Percentiles rank a stretch among this genome's conserved stretches.
These are phyloP conservation scores for Pelobates fuscus DNA, from an alignment of 2,113 vertebrate genomes.

Conservation along the genomic window DNA sequence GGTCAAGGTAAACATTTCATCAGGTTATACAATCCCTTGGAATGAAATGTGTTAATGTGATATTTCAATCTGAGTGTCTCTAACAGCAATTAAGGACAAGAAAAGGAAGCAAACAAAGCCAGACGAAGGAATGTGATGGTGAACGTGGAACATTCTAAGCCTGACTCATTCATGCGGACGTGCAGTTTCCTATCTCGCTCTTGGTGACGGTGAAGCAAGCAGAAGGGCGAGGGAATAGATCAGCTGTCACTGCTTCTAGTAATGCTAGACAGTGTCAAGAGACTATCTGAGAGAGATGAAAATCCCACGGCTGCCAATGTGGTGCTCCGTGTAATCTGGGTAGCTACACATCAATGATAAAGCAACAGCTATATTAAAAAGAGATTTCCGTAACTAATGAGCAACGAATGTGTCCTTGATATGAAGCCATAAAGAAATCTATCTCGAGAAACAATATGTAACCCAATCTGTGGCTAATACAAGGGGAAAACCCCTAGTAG, in stretches of 20 bases:
- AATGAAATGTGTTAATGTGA: neutral
- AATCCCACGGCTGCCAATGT: neutral
- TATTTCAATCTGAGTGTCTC: neutral
- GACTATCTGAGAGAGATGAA: neutral
- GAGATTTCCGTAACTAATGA: neutral
- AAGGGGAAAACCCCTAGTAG: neutral
- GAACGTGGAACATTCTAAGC: neutral
- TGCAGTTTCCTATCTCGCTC: neutral
- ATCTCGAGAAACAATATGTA: neutral
- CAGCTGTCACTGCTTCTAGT: constrained; percentile 22
- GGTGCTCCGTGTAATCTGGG: neutral
- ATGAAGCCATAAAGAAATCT: neutral
- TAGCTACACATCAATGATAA: neutral
- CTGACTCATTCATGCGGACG: constrained; percentile 10
- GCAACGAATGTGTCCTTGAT: neutral
- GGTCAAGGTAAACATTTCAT: neutral
- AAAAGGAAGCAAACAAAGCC: too few relatives aligned
- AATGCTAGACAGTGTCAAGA: neutral
- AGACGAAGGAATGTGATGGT: too few relatives aligned
- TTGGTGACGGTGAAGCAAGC: constrained; percentile 8
- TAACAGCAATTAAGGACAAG: neutral
- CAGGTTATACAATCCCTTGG: neutral
- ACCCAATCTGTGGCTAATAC: neutral
- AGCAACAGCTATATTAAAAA: neutral
- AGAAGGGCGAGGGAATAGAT: constrained; percentile 19